phyloP scores from a whole-genome alignment of 2,797 vertebrate species.

The Acropternis orthonyx region DNA sequence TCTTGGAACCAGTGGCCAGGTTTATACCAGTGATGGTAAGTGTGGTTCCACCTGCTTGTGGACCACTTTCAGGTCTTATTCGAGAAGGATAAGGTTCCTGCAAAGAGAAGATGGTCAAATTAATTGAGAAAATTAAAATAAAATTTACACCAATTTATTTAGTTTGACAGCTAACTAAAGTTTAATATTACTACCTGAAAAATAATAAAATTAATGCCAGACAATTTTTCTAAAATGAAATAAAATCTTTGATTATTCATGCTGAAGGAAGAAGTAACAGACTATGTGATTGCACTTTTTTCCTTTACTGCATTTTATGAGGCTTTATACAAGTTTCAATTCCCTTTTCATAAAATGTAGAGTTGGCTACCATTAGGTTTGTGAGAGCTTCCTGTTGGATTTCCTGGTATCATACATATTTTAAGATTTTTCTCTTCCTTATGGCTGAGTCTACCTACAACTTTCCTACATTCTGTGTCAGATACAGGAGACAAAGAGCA shows the following conservation, averaged over 20 bases:
- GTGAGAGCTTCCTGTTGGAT: background rate
- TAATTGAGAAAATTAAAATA: background rate
- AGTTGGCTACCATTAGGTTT: background rate
- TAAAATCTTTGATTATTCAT: background rate
- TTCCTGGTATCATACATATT: background rate
- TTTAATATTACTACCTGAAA: background rate
- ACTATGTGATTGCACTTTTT: background rate
- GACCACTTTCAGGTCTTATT: constrained; percentile 75
- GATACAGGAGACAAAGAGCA: background rate
- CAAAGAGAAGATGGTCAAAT: background rate
- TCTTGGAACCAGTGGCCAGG: constrained; percentile 86
- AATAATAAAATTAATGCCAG: background rate
- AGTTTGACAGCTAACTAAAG: background rate
- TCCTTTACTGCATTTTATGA: background rate
- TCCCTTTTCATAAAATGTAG: background rate
- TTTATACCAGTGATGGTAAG: constrained; percentile 85
- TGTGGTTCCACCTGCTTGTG: constrained; percentile 86
- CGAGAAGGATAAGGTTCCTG: constrained; percentile 82
- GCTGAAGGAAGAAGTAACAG: background rate
- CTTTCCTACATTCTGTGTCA: background rate
- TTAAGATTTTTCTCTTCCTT: background rate
- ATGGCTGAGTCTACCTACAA: background rate
- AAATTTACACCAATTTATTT: background rate
- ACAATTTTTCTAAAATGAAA: background rate
- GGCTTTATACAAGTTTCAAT: background rate